Evolutionary conservation across 2,113 vertebrate genomes (phyloP), one percentile per base, ranked within the genome.

Genomic region (Protomyctophum bolini): DNA sequence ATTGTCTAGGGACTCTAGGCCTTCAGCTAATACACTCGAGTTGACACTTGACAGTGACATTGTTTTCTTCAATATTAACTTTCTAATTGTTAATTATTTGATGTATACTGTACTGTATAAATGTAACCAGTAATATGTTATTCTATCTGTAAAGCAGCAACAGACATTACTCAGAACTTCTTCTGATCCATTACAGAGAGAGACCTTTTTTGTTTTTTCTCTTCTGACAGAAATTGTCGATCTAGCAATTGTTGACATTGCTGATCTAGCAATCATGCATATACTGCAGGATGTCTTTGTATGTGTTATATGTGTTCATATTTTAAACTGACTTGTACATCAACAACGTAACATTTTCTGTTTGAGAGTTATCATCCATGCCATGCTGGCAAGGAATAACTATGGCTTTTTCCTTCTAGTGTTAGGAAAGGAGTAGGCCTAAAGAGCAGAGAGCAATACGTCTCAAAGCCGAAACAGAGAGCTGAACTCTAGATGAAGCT

Each of bases 401-500:
- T 14, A 33, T 49, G 6, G 0, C 9, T 62, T 62, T 33, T 2
- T 58, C 48, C 21, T 72, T 12, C 46, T 47, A 9, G 15, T 48
- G n/a, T 14, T n/a, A 61, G 47, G 10, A 64, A 28, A 14, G 45
- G n/a, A 55, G 52, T 55, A n/a, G n/a, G n/a, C n/a, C n/a, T n/a
- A 46, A 49, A 60, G 21, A 45, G 3, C 45, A 6, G 51, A 52
- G 51, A 52, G 51, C n/a, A 52, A 12, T 52, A 52, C n/a, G 51
- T 52, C 62, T 57, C 0, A 4, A 73, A 66, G 62, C 77, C 66
- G 70, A 79, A 83, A 66, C 60, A 7, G 47, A 63, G 70, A 68
- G 66, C 72, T 56, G 7, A 8, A 49, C 77, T 80, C 60, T 33
- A 63, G 58, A 74, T 65, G 69, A 75, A 84, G 80, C 75, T 70